Conservation (phyloP, 2,113 vertebrate species). For the Peromyscus maniculatus region DNA sequence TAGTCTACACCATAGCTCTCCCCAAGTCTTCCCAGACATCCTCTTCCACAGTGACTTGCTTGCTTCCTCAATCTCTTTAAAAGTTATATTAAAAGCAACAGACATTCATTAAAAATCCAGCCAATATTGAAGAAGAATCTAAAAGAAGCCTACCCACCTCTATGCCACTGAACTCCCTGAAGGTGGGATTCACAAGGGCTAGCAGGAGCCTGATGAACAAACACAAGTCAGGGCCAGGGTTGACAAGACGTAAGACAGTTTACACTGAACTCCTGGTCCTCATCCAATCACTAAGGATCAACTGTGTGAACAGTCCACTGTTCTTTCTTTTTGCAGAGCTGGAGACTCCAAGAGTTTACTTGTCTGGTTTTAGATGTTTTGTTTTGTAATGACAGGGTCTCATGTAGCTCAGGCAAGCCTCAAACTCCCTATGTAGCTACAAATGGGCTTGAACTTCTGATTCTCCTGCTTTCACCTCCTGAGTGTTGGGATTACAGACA, state of each 20-base stretch:
- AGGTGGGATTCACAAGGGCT: not conserved
- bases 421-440: not conserved
- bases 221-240: not conserved
- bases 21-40: not conserved
- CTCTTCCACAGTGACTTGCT: not conserved
- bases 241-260: rapidly evolving
- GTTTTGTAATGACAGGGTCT: not conserved
- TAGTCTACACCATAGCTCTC: no score
- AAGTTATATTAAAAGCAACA: not conserved
- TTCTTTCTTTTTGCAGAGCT: not conserved
- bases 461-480: not conserved
- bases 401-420: not conserved
- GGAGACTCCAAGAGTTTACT: not conserved
- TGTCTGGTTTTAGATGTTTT: not conserved
- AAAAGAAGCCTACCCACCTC: not conserved
- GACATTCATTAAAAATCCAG: not conserved
- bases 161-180: no score
- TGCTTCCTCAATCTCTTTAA: not conserved
- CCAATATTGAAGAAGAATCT: not conserved
- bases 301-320: not conserved
- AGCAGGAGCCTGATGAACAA: not conserved
- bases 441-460: not conserved
- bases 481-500: not conserved
- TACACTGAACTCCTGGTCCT: not conserved
- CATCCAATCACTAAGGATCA: not conserved